phyloP scores from a whole-genome alignment of 1,140 invertebrate species.

The Aradophagus sp. region DNA sequence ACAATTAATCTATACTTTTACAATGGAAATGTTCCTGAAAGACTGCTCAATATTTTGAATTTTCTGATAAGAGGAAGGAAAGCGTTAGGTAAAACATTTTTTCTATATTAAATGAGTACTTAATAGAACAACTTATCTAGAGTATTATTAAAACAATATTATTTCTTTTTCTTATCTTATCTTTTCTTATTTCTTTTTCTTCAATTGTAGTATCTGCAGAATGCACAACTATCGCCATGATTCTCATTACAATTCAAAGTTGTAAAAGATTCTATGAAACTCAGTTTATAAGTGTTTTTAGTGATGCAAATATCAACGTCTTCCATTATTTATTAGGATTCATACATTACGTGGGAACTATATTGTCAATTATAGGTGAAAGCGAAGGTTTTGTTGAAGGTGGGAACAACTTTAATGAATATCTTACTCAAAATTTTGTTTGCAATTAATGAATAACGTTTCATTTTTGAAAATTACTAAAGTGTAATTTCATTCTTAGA shows the following conservation, averaged over 20 bases:
- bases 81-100: conserved; percentile 74
- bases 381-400: conserved; percentile 81
- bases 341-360: conserved; percentile 83
- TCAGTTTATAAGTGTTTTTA: conserved; percentile 85
- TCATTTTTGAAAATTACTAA: too few relatives aligned
- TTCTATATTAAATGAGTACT: too few relatives aligned
- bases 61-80: conserved; percentile 74
- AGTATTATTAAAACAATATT: too few relatives aligned
- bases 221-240: conserved; percentile 76
- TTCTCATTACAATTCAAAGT: conserved; percentile 81
- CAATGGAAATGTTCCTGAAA: conserved; percentile 68
- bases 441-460: too few relatives aligned
- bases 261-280: conserved; percentile 86
- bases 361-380: conserved; percentile 81
- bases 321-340: conserved; percentile 84
- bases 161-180: too few relatives aligned
- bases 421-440: too few relatives aligned
- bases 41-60: conserved; percentile 73
- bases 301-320: conserved; percentile 85
- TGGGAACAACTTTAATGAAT: too few relatives aligned
- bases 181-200: conserved; percentile 2
- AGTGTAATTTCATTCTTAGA: too few relatives aligned
- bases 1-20: conserved; percentile 74
- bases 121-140: too few relatives aligned
- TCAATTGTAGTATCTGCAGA: conserved; percentile 76